Percentiles rank a stretch among this genome's conserved stretches.
phyloP scores from a whole-genome alignment of 1,140 invertebrate species.

The Caerostris darwini region DNA sequence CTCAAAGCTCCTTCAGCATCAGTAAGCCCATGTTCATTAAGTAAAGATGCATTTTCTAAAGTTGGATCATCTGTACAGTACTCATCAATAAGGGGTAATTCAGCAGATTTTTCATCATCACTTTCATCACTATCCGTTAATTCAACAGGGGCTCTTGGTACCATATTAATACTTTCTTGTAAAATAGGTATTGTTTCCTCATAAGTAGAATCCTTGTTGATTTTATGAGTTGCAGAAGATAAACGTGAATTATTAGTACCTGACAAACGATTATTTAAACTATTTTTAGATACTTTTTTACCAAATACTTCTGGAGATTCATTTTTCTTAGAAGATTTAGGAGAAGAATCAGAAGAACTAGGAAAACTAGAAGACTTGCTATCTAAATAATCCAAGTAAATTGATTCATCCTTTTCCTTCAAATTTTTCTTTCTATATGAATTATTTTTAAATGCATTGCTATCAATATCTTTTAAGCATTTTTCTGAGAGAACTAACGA shows the following conservation, averaged over 20 bases:
- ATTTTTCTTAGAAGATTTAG: conserved; percentile 37
- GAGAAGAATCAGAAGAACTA: background rate
- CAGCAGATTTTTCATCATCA: conserved; percentile 78
- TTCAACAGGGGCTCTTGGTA: conserved; percentile 9
- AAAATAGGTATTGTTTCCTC: conserved; percentile 18
- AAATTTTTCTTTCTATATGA: background rate
- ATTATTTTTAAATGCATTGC: conserved; percentile 32
- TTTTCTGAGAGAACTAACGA: background rate
- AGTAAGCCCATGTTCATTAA: conserved; percentile 92
- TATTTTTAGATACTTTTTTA: conserved; percentile 5
- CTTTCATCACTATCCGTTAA: conserved; percentile 75
- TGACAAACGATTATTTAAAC: background rate
- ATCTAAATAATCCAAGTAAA: background rate
- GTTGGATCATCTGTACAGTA: conserved; percentile 89
- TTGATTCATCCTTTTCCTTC: background rate
- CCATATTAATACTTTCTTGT: background rate
- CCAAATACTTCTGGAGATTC: background rate
- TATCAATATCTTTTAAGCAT: background rate
- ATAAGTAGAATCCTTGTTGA: background rate
- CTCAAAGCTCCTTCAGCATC: conserved; percentile 92
- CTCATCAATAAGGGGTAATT: conserved; percentile 90
- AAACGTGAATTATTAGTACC: conserved; percentile 30
- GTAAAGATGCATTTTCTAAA: conserved; percentile 90
- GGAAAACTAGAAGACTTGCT: background rate
- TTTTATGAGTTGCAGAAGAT: background rate